These are phyloP conservation scores for Peromyscus attwateri DNA, from an alignment of 2,797 vertebrate species.

Conservation along the genomic window DNA sequence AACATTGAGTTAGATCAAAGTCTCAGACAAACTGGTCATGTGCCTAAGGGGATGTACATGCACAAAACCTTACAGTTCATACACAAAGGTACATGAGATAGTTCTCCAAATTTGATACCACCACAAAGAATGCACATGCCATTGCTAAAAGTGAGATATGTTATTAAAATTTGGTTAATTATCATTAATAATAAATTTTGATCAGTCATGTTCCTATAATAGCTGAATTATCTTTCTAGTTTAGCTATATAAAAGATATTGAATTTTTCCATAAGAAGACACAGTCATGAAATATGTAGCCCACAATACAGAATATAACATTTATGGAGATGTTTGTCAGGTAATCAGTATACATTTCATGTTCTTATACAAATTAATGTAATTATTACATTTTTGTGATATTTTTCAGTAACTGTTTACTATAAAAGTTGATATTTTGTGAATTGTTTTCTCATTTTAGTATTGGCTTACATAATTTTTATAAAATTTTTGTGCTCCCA, in stretches of 20 bases:
- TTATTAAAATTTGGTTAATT: background rate
- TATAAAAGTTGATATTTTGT: slow-evolving; percentile 39
- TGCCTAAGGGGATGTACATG: background rate
- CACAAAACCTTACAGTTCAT: background rate
- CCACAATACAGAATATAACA: background rate
- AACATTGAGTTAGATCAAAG: background rate
- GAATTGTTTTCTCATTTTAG: background rate
- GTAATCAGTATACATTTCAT: background rate
- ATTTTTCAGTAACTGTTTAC: slow-evolving; percentile 30
- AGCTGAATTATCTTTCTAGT: slow-evolving; percentile 24
- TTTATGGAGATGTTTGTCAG: background rate
- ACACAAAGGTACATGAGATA: background rate
- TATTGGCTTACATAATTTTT: background rate
- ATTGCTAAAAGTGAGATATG: background rate
- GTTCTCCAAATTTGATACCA: background rate
- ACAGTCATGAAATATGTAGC: background rate
- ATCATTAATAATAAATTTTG: slow-evolving; percentile 43
- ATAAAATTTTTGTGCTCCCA: background rate
- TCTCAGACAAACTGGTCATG: background rate
- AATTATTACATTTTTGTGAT: background rate
- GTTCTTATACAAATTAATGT: background rate
- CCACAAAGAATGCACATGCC: background rate
- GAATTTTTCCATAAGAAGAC: slow-evolving; percentile 34
- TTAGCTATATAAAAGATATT: background rate
- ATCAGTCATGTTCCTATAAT: background rate